Evolutionary conservation across 2,888 invertebrate species (phyloP), one percentile per base, ranked within the genome.

Genomic region (Drosophila monieri): DNA sequence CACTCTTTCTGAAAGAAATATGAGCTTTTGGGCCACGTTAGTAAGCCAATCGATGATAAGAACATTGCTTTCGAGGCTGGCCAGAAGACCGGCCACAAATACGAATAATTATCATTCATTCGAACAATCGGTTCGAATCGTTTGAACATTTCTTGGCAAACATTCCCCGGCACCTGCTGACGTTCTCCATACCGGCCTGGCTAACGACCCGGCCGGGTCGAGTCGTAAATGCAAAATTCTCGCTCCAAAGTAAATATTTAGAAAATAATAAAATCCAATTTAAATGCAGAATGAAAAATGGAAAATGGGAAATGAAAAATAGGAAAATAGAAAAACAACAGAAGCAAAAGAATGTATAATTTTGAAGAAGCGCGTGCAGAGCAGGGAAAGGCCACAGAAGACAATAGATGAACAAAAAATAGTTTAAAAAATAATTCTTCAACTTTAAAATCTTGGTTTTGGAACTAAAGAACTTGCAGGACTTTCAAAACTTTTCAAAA

Each of bases 181-280:
- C 47, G 12, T 15, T 12, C 6, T 35, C 35, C 35, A 35, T 35
- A 35, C 6, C 46, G 25, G 43, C 21, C 43, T 43, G 43, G 43
- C 43, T 43, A 43, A 43, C 43, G 43, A 43, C 21, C 51, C n/a
- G 57, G 15, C 30, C 32, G 37, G 60, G 58, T 80, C 84, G 78
- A 62, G 58, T 80, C 84, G 78, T 80, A 78, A 80, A 80, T 59
- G 78, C 57, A 57, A 62, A 54, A 62, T 65, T 70, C 60, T 54
- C 57, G 58, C 70, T 64, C 53, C 56, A 64, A 65, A 70, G 83
- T 85, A 81, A 81, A 81, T 81, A 81, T 85, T 81, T 85, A 85
- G 72, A 85, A 72, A 83, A 76, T 83, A 85, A 77, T 85, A 62
- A 85, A 80, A 75, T 46, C 46, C 61, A 76, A 53, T 68, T 59